Percentiles rank a stretch among this genome's conserved stretches.
Conservation (phyloP, 2,113 vertebrate species). For the Protomyctophum bolini region DNA sequence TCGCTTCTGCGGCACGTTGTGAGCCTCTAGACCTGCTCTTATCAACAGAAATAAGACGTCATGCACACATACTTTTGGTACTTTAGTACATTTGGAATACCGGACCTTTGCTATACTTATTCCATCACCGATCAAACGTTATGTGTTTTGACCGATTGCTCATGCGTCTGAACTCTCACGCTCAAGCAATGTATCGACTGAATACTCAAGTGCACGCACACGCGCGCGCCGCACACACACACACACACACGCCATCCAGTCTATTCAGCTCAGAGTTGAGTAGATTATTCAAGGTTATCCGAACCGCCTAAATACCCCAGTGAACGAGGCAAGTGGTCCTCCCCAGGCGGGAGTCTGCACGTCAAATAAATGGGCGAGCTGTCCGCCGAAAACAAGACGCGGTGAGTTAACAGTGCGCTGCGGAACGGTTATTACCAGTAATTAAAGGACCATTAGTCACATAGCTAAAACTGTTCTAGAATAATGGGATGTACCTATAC, state of each 20-base stretch:
- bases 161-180: not conserved
- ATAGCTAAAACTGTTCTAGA: slow-evolving; percentile 7
- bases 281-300: slow-evolving; percentile 63
- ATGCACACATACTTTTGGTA: too few relatives aligned
- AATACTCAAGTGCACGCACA: too few relatives aligned
- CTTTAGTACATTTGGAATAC: too few relatives aligned
- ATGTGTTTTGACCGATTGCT: slow-evolving; percentile 42
- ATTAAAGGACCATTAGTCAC: slow-evolving; percentile 36
- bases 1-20: too few relatives aligned
- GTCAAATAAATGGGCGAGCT: slow-evolving; percentile 47
- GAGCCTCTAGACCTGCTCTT: too few relatives aligned
- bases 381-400: slow-evolving; percentile 17
- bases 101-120: too few relatives aligned
- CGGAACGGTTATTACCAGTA: slow-evolving; percentile 20
- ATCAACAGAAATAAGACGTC: too few relatives aligned
- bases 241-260: slow-evolving; percentile 22
- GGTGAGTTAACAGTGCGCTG: slow-evolving; percentile 1
- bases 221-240: too few relatives aligned
- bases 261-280: slow-evolving; percentile 38
- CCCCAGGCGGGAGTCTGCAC: slow-evolving; percentile 21
- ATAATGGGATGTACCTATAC: not conserved
- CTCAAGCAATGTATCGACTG: too few relatives aligned
- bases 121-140: slow-evolving; percentile 27
- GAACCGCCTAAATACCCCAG: slow-evolving; percentile 44
- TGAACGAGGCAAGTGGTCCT: slow-evolving; percentile 40